Evolutionary conservation across 2,113 vertebrate genomes (phyloP).

Genomic region (Bos taurus): DNA sequence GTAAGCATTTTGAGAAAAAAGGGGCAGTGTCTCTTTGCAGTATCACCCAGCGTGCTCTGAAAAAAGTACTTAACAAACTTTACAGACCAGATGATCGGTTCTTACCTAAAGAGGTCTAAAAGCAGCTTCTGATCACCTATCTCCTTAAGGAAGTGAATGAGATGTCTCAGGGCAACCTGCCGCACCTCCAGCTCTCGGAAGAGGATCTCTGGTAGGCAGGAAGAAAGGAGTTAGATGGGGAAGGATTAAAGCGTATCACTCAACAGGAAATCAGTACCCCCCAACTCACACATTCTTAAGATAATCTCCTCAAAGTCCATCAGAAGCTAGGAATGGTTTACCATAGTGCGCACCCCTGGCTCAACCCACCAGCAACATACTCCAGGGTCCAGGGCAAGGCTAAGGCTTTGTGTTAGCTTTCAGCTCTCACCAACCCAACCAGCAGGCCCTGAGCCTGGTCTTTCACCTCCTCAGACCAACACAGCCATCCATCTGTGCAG

Average conservation of each 20-base stretch:
- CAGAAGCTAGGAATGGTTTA: not conserved
- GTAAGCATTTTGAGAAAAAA: not conserved
- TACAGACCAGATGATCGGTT: not conserved
- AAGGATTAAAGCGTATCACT: not conserved
- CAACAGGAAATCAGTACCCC: not conserved
- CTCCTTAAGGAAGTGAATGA: conserved; percentile 93
- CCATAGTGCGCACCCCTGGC: not conserved
- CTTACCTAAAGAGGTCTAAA: conserved; percentile 92
- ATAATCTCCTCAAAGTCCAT: not conserved
- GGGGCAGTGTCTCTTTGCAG: not conserved
- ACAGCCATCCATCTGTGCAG: not conserved
- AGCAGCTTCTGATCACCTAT: conserved; percentile 88
- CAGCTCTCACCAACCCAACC: not conserved
- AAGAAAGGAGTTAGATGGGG: not conserved
- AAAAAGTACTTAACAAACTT: not conserved
- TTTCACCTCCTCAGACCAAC: not conserved
- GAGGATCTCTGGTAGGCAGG: conserved; percentile 84
- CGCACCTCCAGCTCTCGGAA: conserved; percentile 90
- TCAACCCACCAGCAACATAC: not conserved
- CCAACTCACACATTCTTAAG: not conserved
- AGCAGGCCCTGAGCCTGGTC: not conserved
- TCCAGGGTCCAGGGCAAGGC: not conserved
- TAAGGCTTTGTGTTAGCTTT: not conserved
- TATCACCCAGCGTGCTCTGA: not conserved
- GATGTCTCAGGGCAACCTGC: conserved; percentile 90